These are phyloP conservation scores for Anableps anableps DNA, from an alignment of 2,797 vertebrate genomes.

Conservation along the genomic window DNA sequence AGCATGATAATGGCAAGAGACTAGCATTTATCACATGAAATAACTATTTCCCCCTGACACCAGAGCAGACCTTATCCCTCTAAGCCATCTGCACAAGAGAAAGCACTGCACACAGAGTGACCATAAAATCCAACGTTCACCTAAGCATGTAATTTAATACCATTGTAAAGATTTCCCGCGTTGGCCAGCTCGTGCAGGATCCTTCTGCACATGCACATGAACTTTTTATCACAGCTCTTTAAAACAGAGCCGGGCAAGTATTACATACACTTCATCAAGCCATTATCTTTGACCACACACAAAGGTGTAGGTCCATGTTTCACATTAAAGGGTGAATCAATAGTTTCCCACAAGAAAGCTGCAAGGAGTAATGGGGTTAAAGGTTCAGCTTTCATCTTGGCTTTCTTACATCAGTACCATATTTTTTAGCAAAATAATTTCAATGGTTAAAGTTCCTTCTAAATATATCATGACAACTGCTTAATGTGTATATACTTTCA, in stretches of 20 bases:
- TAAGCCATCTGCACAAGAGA: slow-evolving; percentile 60
- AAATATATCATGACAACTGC: not conserved
- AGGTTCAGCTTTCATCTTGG: slow-evolving; percentile 35
- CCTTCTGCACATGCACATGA: slow-evolving; percentile 40
- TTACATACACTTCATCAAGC: slow-evolving; percentile 57
- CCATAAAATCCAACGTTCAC: slow-evolving; percentile 70
- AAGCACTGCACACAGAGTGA: slow-evolving; percentile 42
- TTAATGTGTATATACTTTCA: not conserved
- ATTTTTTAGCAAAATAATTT: not conserved
- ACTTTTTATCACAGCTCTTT: slow-evolving; percentile 59
- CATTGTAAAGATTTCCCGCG: slow-evolving; percentile 54
- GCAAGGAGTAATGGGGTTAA: slow-evolving; percentile 30
- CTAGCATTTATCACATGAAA: slow-evolving; percentile 63
- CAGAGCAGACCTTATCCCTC: slow-evolving; percentile 53
- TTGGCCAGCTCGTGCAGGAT: slow-evolving; percentile 37
- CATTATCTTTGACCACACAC: slow-evolving; percentile 61
- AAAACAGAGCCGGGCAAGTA: slow-evolving; percentile 54
- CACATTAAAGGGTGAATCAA: slow-evolving; percentile 65
- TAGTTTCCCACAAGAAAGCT: slow-evolving; percentile 30
- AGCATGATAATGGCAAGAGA: slow-evolving; percentile 49
- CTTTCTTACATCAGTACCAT: not conserved
- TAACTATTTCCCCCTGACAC: slow-evolving; percentile 54
- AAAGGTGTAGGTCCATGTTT: slow-evolving; percentile 56
- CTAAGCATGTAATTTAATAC: slow-evolving; percentile 71
- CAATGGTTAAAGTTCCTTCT: not conserved